Evolutionary conservation across 2,797 vertebrate species (phyloP), one percentile per base, ranked within the genome.

Genomic region (Notolepis coatsorum): DNA sequence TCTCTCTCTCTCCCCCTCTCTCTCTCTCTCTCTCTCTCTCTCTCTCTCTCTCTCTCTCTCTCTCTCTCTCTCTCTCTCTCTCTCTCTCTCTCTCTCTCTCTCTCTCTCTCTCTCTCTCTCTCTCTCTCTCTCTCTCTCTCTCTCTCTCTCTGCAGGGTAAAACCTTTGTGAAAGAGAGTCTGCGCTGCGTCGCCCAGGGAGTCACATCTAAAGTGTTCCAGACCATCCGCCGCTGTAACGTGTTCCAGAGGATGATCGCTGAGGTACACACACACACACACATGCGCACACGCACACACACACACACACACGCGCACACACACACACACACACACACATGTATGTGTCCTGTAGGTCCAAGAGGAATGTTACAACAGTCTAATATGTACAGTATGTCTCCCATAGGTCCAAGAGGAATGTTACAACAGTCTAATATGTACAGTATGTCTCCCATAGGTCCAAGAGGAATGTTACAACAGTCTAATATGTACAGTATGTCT

Each of bases 171-270:
- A 99, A 98, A 85, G 96, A 97, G 33, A 98, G 96, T 80, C 91
- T 99, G 56, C 97, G 95, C 49, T 99, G 97, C 88, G 96, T 99
- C 9, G 92, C 93, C 9, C 96, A 93, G 0, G 95, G 95, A 30
- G 92, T 99, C 30, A 93, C 93, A 0, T 81, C 93, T 25, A 99
- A 95, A 79, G 91, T 96, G 59, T 96, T 96, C 87, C 93, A 96
- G 3, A 94, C 95, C 23, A 95, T 98, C 71, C 93, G 95, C 23
- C 92, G 93, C 79, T 99, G 97, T 72, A 95, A 95, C 73, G 93
- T 93, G 0, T 97, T 98, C 89, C 97, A 98, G 84, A 94, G 93
- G 66, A 97, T 98, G 96, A 97, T 98, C 33, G 94, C 97, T 0
- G 96, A 98, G 57, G 91, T 90, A 3, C 0, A 70, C 33, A 0